Conservation (phyloP, 2,113 vertebrate genomes). For the Hemiscyllium ocellatum region DNA sequence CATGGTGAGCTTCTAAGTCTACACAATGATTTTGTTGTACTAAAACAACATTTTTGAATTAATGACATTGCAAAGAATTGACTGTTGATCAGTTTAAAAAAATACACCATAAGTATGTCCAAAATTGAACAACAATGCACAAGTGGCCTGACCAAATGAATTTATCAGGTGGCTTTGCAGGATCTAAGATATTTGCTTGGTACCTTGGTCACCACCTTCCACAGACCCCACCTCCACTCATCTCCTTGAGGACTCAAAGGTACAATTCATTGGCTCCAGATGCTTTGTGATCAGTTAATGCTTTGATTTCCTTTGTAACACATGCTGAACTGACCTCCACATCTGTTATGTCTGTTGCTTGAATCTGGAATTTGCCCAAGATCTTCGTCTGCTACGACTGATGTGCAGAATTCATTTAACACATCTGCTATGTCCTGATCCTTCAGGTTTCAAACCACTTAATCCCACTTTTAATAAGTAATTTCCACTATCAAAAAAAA, state of each 20-base stretch:
- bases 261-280: conserved; percentile 10
- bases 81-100: neutral
- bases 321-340: conserved; percentile 19
- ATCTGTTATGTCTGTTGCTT: conserved; percentile 1
- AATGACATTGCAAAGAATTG: neutral
- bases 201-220: neutral
- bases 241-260: neutral
- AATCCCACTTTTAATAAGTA: neutral
- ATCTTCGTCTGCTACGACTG: neutral
- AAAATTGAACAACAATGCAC: neutral
- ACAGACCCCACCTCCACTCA: neutral
- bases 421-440: conserved; percentile 20
- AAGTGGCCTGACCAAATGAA: neutral
- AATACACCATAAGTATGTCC: neutral
- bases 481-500: neutral
- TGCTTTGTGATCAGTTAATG: neutral
- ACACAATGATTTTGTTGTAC: neutral
- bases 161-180: neutral
- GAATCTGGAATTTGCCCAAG: conserved; percentile 27
- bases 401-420: conserved; percentile 15
- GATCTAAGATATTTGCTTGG: neutral
- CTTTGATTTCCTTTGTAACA: conserved; percentile 32
- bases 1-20: neutral
- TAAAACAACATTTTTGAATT: neutral
- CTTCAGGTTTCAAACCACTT: neutral